phyloP scores from a whole-genome alignment of 2,797 vertebrate genomes.

The Girardinus metallicus region DNA sequence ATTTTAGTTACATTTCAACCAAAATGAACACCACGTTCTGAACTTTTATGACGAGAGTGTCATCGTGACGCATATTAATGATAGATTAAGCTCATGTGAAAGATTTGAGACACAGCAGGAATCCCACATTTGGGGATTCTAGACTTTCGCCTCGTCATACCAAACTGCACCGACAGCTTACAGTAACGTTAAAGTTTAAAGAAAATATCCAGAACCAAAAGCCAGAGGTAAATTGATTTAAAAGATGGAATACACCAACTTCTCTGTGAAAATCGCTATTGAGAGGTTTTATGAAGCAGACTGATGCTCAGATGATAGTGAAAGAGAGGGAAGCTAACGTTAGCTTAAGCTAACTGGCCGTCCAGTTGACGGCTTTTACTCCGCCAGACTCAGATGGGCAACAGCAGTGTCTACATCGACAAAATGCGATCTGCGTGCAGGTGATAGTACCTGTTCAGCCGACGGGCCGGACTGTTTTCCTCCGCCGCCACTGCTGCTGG shows the following conservation, averaged over 20 bases:
- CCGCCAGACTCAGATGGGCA: rapidly evolving
- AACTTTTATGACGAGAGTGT: neutral
- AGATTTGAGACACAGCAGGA: neutral
- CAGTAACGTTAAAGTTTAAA: neutral
- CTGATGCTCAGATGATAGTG: slow-evolving; percentile 25
- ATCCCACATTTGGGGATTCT: slow-evolving; percentile 3
- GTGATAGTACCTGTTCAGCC: slow-evolving; percentile 80
- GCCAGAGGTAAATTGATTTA: neutral
- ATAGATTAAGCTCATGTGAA: neutral
- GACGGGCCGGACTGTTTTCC: slow-evolving; percentile 80
- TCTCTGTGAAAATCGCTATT: neutral
- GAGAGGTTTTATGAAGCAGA: slow-evolving; percentile 21
- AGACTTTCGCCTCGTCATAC: slow-evolving; percentile 17
- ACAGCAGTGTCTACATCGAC: rapidly evolving
- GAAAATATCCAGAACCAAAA: no score
- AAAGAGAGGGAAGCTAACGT: slow-evolving; percentile 51
- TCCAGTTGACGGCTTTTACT: neutral
- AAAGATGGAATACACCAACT: neutral
- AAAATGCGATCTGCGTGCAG: neutral
- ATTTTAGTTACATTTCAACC: neutral
- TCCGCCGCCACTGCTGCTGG: slow-evolving; percentile 62
- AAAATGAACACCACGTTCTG: neutral
- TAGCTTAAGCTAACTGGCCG: slow-evolving; percentile 44
- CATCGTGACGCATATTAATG: neutral
- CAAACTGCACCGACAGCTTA: rapidly evolving